Base-by-base conservation (phyloP, 2,888 invertebrate genomes). In the Sturmia bella region DNA sequence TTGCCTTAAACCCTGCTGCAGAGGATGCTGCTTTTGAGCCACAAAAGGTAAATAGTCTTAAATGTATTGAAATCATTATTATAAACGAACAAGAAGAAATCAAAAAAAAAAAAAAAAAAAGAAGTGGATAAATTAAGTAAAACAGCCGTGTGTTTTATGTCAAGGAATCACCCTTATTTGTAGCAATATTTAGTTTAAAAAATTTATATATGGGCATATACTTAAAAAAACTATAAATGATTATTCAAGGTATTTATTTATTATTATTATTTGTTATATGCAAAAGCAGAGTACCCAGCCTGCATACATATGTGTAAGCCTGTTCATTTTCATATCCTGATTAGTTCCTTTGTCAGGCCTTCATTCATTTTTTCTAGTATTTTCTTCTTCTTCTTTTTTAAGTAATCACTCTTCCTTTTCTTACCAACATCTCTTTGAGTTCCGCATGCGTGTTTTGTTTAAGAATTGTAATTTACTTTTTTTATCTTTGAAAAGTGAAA, bases 111-210 rank as follows among this genome's bases (percentile, higher is more conserved):
- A 21, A 74, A 57, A 27, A 19, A 41, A 41, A 50, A 45, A 32
- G 15, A 45, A 24, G 3, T 19, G 17, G 19, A 66, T 21, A 70
- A 56, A 32, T 75, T 17, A 21, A 50, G 57, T 21, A 19, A 79
- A 74, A 70, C 78, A 78, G 82, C 82, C 82, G 82, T 82, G 78
- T 82, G 82, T 82, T 78, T 78, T 61, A 59, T 82, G 74, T 82
- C 74, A 82, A 61, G 69, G 45, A 78, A 74, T 74, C 78, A 78
- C 78, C 82, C 82, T 56, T 79, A 69, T 74, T 82, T 77, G 27
- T 21, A 32, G 1, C 6, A 19, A 52, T 39, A 54, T 0, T 66
- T 17, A 3, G 27, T 15, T 32, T 11, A 21, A 2, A 66, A 39
- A 37, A n/a, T 19, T 19, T 19, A n/a, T 41, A 21, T 43, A 21